Evolutionary conservation across 2,888 invertebrate species (phyloP).

Genomic region (Chesias legatella): DNA sequence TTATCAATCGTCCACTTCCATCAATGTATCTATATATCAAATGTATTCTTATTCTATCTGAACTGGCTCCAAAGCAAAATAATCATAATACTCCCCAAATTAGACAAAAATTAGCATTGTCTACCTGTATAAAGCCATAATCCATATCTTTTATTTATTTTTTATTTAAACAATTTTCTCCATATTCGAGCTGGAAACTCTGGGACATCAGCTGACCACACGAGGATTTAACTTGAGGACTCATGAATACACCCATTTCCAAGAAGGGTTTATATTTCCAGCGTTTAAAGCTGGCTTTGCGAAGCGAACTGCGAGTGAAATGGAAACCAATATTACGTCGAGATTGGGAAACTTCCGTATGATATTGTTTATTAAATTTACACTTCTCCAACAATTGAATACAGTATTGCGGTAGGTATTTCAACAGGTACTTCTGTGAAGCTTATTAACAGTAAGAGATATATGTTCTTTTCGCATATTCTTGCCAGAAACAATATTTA

Average conservation of each 20-base stretch:
- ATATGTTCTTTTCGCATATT: no score
- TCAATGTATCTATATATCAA: no score
- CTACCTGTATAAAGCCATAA: no score
- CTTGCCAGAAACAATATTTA: no score
- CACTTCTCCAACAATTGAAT: slow-evolving; percentile 31
- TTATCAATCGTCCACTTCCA: no score
- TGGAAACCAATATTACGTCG: slow-evolving; percentile 45
- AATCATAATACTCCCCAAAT: no score
- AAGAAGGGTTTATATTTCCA: slow-evolving; percentile 26
- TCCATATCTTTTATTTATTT: no score
- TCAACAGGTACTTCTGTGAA: not conserved
- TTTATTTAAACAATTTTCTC: no score
- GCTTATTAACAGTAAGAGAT: no score
- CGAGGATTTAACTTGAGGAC: not conserved
- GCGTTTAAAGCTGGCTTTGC: slow-evolving; percentile 33
- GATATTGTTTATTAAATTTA: slow-evolving; percentile 42
- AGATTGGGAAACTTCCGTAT: slow-evolving; percentile 45
- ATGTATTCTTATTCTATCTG: no score
- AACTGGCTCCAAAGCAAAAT: no score
- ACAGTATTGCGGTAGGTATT: slow-evolving; percentile 3
- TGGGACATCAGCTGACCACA: not conserved
- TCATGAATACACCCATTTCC: slow-evolving; percentile 14
- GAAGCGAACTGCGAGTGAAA: slow-evolving; percentile 35
- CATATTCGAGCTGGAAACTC: slow-evolving; percentile 4
- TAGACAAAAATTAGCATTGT: no score